Conservation (phyloP, 2,888 invertebrate species). For the Teleiodes luculella region DNA sequence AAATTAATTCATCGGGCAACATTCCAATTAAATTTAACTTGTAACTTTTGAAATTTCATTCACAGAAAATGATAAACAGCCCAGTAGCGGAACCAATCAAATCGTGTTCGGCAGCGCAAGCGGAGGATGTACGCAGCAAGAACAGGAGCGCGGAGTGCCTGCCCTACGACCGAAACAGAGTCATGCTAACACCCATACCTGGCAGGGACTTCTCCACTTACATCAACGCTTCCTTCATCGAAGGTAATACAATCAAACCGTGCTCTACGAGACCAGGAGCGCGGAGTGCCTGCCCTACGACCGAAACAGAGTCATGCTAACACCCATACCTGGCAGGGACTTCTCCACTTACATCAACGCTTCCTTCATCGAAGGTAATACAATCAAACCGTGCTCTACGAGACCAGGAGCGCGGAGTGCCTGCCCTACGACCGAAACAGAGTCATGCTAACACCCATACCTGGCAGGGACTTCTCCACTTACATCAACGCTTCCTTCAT, state of each 20-base stretch:
- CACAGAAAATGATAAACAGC: slow-evolving; percentile 83
- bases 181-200: slow-evolving; percentile 83
- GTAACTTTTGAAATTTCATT: not conserved
- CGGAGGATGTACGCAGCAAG: slow-evolving; percentile 85
- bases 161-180: slow-evolving; percentile 91
- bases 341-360: slow-evolving; percentile 97
- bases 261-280: slow-evolving; percentile 91
- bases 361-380: slow-evolving; percentile 92
- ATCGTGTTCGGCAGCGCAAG: slow-evolving; percentile 89
- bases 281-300: slow-evolving; percentile 91
- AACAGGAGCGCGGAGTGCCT: slow-evolving; percentile 59
- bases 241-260: no score
- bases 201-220: not conserved
- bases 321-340: slow-evolving; percentile 90
- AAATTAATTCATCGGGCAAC: no score
- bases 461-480: slow-evolving; percentile 91
- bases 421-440: slow-evolving; percentile 95
- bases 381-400: no score
- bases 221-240: no score
- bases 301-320: slow-evolving; percentile 93
- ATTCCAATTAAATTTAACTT: no score
- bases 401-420: slow-evolving; percentile 88
- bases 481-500: slow-evolving; percentile 97
- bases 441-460: slow-evolving; percentile 92
- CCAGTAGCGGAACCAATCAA: slow-evolving; percentile 76